Evolutionary conservation across 1,140 invertebrate species (phyloP).

Genomic region (Nephila pilipes): DNA sequence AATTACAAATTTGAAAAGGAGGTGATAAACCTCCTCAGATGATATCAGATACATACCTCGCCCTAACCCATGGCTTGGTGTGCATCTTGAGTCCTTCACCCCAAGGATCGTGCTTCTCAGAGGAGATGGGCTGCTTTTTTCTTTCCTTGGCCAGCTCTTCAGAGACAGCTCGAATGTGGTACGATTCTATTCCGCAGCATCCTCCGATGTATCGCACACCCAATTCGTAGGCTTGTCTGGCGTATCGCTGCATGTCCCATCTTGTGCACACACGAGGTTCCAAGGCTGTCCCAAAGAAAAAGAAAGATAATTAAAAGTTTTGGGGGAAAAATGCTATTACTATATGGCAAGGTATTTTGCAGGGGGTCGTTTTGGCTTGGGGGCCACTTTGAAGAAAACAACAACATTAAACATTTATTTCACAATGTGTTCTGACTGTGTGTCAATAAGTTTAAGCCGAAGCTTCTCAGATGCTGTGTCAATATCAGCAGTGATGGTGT

Average conservation of each 20-base stretch:
- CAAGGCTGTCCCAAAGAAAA: constrained; percentile 78
- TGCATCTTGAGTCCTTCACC: constrained; percentile 81
- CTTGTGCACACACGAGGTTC: constrained; percentile 81
- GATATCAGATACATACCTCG: constrained; percentile 79
- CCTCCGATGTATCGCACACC: constrained; percentile 82
- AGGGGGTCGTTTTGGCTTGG: too few species aligned
- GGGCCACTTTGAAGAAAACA: too few species aligned
- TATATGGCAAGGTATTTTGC: too few species aligned
- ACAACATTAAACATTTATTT: too few species aligned
- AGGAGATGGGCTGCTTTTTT: constrained; percentile 79
- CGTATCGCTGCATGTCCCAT: constrained; percentile 82
- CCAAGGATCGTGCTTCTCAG: constrained; percentile 81
- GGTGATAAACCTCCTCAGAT: too few species aligned
- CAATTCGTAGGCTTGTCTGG: constrained; percentile 81
- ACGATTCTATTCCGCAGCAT: constrained; percentile 82
- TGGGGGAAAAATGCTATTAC: too few species aligned
- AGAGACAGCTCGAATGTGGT: constrained; percentile 81
- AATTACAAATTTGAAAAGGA: too few species aligned
- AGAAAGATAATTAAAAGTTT: too few species aligned
- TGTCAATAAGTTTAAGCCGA: too few species aligned
- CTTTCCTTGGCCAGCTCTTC: constrained; percentile 81
- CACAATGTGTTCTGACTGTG: too few species aligned
- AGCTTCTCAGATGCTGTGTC: too few species aligned
- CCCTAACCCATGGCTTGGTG: constrained; percentile 82
- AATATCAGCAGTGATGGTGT: too few species aligned